These are phyloP conservation scores for Agriopis leucophaearia DNA, from an alignment of 2,888 invertebrate genomes.

Conservation along the genomic window DNA sequence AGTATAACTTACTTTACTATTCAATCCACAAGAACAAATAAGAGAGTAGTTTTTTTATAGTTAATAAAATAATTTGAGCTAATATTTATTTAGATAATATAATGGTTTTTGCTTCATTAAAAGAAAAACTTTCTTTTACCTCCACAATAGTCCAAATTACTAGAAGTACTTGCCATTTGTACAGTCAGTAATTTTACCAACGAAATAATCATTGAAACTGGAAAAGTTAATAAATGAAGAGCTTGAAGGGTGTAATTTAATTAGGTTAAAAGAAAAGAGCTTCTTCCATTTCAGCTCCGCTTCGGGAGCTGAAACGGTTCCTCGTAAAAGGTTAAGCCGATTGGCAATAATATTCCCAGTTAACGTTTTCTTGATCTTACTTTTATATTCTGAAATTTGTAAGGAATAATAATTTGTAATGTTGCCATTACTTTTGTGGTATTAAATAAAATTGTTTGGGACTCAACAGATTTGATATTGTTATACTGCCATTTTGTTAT, in stretches of 20 bases:
- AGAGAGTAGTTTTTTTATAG: no score
- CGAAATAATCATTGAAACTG: slow-evolving; percentile 10
- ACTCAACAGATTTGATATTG: background rate
- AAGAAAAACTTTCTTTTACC: no score
- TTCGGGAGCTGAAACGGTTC: slow-evolving; percentile 24
- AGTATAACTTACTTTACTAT: no score
- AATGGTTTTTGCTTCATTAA: no score
- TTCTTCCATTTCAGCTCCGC: slow-evolving; percentile 12
- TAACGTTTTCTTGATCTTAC: slow-evolving; percentile 21
- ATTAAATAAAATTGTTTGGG: background rate
- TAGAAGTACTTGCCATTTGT: no score
- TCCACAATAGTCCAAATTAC: no score
- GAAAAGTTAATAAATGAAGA: slow-evolving; percentile 21
- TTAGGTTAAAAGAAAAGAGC: slow-evolving; percentile 36
- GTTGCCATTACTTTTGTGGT: slow-evolving; percentile 6
- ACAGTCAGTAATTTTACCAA: background rate
- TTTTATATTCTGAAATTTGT: slow-evolving; percentile 25
- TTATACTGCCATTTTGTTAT: background rate
- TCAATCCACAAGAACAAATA: no score
- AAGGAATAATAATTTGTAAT: slow-evolving; percentile 16
- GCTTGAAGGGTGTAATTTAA: slow-evolving; percentile 29
- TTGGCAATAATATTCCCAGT: slow-evolving; percentile 33
- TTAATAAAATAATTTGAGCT: no score
- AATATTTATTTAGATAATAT: no score
- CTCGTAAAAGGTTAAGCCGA: slow-evolving; percentile 37